Evolutionary conservation across 2,888 invertebrate species (phyloP).

Genomic region (Anoncus sp.): DNA sequence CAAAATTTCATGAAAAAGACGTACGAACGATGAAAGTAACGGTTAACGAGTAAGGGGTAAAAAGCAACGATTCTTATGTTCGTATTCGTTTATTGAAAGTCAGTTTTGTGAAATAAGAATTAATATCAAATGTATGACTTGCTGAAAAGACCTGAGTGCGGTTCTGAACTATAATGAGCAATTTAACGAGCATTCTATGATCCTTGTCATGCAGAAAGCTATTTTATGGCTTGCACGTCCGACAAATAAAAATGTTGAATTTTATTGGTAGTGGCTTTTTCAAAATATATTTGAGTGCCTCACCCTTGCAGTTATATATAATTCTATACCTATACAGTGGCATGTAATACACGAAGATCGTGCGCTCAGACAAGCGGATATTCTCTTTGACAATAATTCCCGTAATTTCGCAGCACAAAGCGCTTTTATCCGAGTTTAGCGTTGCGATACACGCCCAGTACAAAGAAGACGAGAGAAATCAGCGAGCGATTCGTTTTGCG

Average conservation of each 20-base stretch:
- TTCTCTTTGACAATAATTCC: constrained; percentile 63
- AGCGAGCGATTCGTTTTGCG: constrained; percentile 38
- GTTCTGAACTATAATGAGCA: too few relatives aligned
- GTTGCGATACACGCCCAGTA: constrained; percentile 50
- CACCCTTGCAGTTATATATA: constrained; percentile 5
- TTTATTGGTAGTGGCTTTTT: constrained; percentile 9
- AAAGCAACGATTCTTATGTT: not conserved
- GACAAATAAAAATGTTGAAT: not conserved
- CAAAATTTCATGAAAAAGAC: not conserved
- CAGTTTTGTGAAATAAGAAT: not conserved
- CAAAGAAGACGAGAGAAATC: constrained; percentile 54
- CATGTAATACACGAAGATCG: constrained; percentile 3
- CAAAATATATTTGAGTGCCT: constrained; percentile 2
- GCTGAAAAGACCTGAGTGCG: too few relatives aligned
- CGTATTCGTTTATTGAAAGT: not conserved
- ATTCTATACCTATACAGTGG: not conserved
- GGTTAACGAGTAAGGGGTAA: not conserved
- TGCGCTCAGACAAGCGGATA: constrained; percentile 47
- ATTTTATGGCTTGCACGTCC: not conserved
- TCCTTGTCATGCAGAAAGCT: too few relatives aligned
- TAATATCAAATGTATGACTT: too few relatives aligned
- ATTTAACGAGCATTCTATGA: too few relatives aligned
- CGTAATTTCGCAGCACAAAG: constrained; percentile 56
- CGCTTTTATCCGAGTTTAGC: constrained; percentile 57
- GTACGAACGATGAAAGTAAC: not conserved